Evolutionary conservation across 2,888 invertebrate species (phyloP).

Genomic region (Agapostemon virescens): DNA sequence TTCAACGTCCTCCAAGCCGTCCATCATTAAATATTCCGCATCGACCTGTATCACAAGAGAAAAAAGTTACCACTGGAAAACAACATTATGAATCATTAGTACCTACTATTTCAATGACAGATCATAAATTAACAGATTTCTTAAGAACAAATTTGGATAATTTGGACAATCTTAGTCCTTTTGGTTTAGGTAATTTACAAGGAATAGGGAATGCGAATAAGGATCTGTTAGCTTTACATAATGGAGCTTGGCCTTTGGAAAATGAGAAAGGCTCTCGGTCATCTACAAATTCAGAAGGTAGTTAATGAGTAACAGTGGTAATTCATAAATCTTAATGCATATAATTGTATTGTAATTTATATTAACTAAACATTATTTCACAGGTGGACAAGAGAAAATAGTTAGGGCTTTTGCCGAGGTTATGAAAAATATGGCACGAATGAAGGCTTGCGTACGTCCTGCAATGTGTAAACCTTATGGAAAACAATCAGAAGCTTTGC

Average conservation of each 20-base stretch:
- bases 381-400: slow-evolving; percentile 90
- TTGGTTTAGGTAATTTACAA: slow-evolving; percentile 75
- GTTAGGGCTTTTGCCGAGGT: slow-evolving; percentile 92
- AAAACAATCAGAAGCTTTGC: slow-evolving; percentile 93
- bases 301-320: slow-evolving; percentile 14
- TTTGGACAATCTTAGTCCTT: slow-evolving; percentile 83
- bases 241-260: slow-evolving; percentile 84
- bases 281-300: slow-evolving; percentile 78
- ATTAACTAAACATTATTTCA: slow-evolving; percentile 5
- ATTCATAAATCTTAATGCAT: background rate
- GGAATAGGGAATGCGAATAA: slow-evolving; percentile 81
- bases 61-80: slow-evolving; percentile 78
- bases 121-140: slow-evolving; percentile 88
- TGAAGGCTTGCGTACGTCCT: slow-evolving; percentile 93
- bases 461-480: slow-evolving; percentile 96
- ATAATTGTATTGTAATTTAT: background rate
- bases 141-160: slow-evolving; percentile 87
- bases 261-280: slow-evolving; percentile 75
- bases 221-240: slow-evolving; percentile 86
- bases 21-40: slow-evolving; percentile 79
- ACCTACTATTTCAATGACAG: slow-evolving; percentile 77
- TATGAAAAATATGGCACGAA: slow-evolving; percentile 93
- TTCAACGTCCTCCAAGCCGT: slow-evolving; percentile 79
- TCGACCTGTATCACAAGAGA: slow-evolving; percentile 77
- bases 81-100: slow-evolving; percentile 79